Percentiles rank a stretch among this genome's conserved stretches.
These are phyloP conservation scores for Leucophora obtusa DNA, from an alignment of 2,888 invertebrate species.

Conservation along the genomic window DNA sequence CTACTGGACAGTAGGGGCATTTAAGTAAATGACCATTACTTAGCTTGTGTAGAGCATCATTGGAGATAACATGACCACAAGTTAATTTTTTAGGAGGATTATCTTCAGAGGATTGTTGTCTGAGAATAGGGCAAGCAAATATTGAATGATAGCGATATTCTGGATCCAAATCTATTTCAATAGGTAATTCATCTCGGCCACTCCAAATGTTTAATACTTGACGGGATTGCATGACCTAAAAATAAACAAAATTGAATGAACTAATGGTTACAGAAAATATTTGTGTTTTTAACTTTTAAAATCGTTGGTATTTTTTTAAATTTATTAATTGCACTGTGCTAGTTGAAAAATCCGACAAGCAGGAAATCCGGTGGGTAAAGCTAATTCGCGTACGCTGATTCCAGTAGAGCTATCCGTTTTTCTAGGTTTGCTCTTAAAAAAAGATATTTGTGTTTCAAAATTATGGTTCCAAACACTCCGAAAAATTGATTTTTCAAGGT, in stretches of 20 bases:
- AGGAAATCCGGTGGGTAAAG: too few relatives aligned
- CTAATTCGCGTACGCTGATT: too few relatives aligned
- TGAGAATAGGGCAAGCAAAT: slow-evolving; percentile 98
- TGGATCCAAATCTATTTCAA: slow-evolving; percentile 95
- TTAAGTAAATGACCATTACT: slow-evolving; percentile 97
- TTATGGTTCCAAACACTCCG: too few relatives aligned
- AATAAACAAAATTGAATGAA: slow-evolving; percentile 1
- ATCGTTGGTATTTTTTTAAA: too few relatives aligned
- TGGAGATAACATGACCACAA: slow-evolving; percentile 98
- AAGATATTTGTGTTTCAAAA: too few relatives aligned
- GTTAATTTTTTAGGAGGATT: slow-evolving; percentile 98
- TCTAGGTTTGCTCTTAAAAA: too few relatives aligned
- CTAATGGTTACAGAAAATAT: too few relatives aligned
- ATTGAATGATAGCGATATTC: slow-evolving; percentile 97
- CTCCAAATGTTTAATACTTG: slow-evolving; percentile 97
- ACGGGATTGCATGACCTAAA: slow-evolving; percentile 88
- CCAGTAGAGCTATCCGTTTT: too few relatives aligned
- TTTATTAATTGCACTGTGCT: too few relatives aligned
- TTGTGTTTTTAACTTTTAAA: too few relatives aligned
- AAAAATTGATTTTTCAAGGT: too few relatives aligned
- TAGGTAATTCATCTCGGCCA: slow-evolving; percentile 96
- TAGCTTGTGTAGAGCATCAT: slow-evolving; percentile 97
- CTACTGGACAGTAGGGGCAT: slow-evolving; percentile 99
- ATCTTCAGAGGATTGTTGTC: slow-evolving; percentile 95
- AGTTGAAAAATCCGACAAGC: too few relatives aligned